Conservation (phyloP, 2,797 vertebrate species). For the Lemur catta region DNA sequence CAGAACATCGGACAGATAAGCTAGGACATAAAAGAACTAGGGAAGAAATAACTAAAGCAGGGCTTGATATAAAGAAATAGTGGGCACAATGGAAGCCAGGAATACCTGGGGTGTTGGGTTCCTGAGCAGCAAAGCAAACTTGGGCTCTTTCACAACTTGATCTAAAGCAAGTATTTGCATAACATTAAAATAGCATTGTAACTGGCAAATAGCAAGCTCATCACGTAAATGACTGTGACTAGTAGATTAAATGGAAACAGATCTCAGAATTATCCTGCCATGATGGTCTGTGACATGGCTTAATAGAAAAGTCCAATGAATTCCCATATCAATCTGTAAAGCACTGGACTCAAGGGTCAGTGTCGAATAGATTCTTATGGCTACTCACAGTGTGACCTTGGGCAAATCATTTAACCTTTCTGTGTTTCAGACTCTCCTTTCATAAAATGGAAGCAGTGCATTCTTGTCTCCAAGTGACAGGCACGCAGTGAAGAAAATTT, state of each 20-base stretch:
- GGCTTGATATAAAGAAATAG: neutral
- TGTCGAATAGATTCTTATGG: neutral
- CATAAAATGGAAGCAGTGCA: neutral
- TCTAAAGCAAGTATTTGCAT: neutral
- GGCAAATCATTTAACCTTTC: constrained; percentile 4
- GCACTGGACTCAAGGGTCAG: neutral
- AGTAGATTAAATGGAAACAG: neutral
- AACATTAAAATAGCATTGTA: neutral
- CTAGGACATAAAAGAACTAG: neutral
- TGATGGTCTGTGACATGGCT: neutral
- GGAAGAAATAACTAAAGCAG: neutral
- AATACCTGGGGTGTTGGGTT: neutral
- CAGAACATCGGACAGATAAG: no score
- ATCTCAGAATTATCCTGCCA: neutral
- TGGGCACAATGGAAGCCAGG: neutral
- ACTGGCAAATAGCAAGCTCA: neutral
- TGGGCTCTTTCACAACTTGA: neutral
- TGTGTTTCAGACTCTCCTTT: neutral
- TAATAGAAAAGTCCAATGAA: neutral
- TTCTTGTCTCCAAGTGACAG: neutral
- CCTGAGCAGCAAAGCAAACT: neutral
- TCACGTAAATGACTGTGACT: neutral
- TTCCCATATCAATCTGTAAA: neutral
- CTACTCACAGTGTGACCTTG: neutral
- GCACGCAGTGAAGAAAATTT: constrained; percentile 18